phyloP scores from a whole-genome alignment of 2,797 vertebrate species.

The Lemur catta region DNA sequence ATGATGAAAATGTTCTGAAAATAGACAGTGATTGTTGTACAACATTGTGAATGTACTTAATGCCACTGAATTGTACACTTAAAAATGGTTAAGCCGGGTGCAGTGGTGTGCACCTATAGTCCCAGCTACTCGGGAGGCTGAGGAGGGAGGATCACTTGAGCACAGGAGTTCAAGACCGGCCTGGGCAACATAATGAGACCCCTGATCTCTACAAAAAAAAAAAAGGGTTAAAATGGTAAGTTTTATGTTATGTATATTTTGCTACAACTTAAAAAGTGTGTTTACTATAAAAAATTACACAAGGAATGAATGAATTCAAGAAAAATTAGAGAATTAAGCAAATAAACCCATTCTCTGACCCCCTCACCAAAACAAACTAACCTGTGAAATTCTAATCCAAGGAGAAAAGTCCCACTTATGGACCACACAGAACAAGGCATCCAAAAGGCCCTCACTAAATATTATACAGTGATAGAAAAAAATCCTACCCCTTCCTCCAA shows the following conservation, averaged over 20 bases:
- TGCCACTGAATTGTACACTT: background rate
- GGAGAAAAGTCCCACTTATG: background rate
- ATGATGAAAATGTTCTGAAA: background rate
- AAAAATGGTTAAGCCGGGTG: background rate
- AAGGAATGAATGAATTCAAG: background rate
- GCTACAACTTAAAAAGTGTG: background rate
- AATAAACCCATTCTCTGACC: background rate
- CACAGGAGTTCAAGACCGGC: too few species aligned
- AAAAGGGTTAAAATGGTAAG: too few species aligned
- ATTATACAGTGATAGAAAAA: background rate
- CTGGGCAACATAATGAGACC: too few species aligned
- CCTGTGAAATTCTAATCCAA: background rate
- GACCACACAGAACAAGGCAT: background rate
- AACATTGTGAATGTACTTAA: background rate
- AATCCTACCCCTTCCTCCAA: background rate
- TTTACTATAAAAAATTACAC: background rate
- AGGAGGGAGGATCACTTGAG: too few species aligned
- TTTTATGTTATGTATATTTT: background rate
- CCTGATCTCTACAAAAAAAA: too few species aligned
- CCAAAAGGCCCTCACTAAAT: background rate
- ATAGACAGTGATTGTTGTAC: background rate
- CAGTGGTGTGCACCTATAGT: too few species aligned
- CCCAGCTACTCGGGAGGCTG: too few species aligned
- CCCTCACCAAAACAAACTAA: background rate
- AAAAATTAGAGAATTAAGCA: background rate